These are phyloP conservation scores for Solen grandis DNA, from an alignment of 1,140 invertebrate species.

Conservation along the genomic window DNA sequence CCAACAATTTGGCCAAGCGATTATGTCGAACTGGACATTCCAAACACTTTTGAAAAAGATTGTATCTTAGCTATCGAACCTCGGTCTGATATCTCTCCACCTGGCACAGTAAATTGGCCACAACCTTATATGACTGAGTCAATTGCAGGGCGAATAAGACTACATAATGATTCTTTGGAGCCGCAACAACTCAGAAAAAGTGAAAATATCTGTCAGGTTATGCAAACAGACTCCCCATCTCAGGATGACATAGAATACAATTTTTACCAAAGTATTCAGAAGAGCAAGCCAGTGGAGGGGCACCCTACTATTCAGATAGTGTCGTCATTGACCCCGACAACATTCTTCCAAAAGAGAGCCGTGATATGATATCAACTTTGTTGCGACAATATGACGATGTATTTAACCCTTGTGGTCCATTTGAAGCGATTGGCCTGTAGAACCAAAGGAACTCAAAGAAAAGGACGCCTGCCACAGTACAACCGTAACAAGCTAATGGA, in stretches of 20 bases:
- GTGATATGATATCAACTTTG: neutral
- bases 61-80: conserved; percentile 28
- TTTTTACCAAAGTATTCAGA: conserved; percentile 44
- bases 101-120: conserved; percentile 4
- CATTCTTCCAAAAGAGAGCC: neutral
- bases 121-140: neutral
- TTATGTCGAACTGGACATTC: conserved; percentile 41
- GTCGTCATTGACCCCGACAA: conserved; percentile 31
- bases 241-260: neutral
- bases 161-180: neutral
- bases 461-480: conserved; percentile 58
- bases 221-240: too few relatives aligned
- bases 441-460: conserved; percentile 57
- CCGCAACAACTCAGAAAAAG: neutral
- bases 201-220: conserved; percentile 20
- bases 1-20: conserved; percentile 38
- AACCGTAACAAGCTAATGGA: conserved; percentile 25
- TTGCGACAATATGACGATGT: conserved; percentile 24
- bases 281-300: too few relatives aligned
- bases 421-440: conserved; percentile 54
- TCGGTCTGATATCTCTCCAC: neutral
- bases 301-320: neutral
- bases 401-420: conserved; percentile 48
- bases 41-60: conserved; percentile 16
- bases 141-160: conserved; percentile 10